Base-by-base conservation (phyloP, 2,113 vertebrate genomes). In the Oryzias javanicus region DNA sequence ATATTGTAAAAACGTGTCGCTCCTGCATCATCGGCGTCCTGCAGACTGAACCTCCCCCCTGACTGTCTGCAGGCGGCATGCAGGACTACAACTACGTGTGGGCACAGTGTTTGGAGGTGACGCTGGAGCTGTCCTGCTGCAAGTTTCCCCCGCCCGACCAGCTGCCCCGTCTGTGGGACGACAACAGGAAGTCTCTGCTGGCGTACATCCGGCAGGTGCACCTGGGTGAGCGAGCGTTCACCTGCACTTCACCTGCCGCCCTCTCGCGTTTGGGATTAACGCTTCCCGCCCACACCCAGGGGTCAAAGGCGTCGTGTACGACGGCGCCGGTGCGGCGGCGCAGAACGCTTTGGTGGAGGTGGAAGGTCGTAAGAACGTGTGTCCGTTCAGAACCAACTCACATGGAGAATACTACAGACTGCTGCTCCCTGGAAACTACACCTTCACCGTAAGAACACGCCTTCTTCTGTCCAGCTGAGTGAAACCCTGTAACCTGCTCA, bases 11-110 rank as follows among this genome's bases (percentile, higher is more conserved):
- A n/a, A n/a, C n/a, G n/a, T n/a, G n/a, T n/a, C n/a, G n/a, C n/a
- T 22, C 22, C 22, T 22, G 22, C 2, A 3, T 22, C 22, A 22
- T 22, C 22, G 3, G 22, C 3, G 22, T 27, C 5, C 25, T 25
- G 25, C 1, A 25, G 25, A 27, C 25, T 27, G 25, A 12, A 10
- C 8, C 8, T 35, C 12, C 4, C 2, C 13, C 19, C 6, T 6
- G 40, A 18, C 14, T 15, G 20, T 70, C 15, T 55, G 57, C 78
- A 98, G 96, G 97, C 78, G 97, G 97, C 55, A 98, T 99, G 96
- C 97, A 99, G 89, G 97, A 99, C 83, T 99, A 95, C 79, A 98
- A 97, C 89, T 99, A 98, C 0, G 50, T 99, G 76, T 95, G 91
- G 94, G 91, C 88, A 62, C 96, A 98, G 60, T 99, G 97, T 83